Evolutionary conservation across 2,888 invertebrate species (phyloP).

Genomic region (Rhorus exstirpatorius): DNA sequence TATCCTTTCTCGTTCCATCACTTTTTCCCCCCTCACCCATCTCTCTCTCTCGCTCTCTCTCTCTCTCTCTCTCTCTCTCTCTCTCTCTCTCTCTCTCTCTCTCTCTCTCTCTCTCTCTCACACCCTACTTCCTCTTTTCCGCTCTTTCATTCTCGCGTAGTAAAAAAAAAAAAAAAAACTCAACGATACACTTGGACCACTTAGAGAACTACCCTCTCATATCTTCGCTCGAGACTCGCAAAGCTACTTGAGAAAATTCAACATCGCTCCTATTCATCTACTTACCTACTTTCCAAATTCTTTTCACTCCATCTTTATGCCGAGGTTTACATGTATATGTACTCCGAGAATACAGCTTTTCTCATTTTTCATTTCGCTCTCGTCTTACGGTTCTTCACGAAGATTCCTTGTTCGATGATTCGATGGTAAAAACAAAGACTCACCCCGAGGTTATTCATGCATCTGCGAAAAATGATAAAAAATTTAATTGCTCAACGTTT

Average conservation of each 20-base stretch:
- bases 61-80: conserved; percentile 25
- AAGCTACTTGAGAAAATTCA: conserved; percentile 59
- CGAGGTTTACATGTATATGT: too few relatives aligned
- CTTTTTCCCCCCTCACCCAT: conserved; percentile 14
- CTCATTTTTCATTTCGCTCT: neutral
- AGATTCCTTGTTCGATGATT: neutral
- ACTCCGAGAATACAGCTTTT: neutral
- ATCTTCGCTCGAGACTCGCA: conserved; percentile 34
- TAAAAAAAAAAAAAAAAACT: conserved; percentile 42
- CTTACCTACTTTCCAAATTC: conserved; percentile 62
- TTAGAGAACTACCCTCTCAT: conserved; percentile 35
- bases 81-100: conserved; percentile 16
- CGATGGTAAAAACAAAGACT: conserved; percentile 1
- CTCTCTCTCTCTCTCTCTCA: conserved; percentile 20
- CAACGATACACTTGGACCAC: conserved; percentile 55
- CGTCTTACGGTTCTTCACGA: conserved; percentile 3
- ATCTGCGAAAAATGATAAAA: conserved; percentile 12
- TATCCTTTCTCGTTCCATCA: conserved; percentile 48
- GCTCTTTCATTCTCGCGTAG: conserved; percentile 27
- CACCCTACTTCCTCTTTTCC: conserved; percentile 45
- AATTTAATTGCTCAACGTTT: neutral
- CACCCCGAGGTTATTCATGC: neutral
- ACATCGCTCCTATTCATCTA: conserved; percentile 56
- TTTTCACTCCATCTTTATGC: conserved; percentile 33
- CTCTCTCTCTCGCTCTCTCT: too few relatives aligned